Conservation (phyloP, 2,888 invertebrate genomes). For the Agriopis leucophaearia region DNA sequence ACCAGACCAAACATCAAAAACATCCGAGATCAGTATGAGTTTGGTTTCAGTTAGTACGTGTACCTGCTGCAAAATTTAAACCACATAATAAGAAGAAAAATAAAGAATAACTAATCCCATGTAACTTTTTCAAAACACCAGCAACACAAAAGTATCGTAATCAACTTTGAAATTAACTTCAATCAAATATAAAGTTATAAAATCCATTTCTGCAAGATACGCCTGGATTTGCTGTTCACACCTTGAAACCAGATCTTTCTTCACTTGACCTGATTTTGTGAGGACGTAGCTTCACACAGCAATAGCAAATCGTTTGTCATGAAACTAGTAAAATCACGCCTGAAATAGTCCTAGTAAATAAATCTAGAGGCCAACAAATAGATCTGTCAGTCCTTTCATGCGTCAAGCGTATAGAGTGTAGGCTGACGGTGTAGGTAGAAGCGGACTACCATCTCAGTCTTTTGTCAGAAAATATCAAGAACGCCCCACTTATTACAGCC, state of each 20-base stretch:
- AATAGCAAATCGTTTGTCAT: conserved; percentile 6
- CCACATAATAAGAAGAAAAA: too few relatives aligned
- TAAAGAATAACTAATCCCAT: too few relatives aligned
- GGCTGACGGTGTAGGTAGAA: not conserved
- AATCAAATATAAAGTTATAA: not conserved
- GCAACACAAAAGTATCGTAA: too few relatives aligned
- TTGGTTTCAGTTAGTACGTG: too few relatives aligned
- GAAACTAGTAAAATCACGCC: conserved; percentile 2
- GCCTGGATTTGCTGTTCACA: not conserved
- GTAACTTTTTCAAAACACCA: too few relatives aligned
- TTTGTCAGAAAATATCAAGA: not conserved
- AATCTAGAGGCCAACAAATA: conserved; percentile 12
- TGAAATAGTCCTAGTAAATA: conserved; percentile 4
- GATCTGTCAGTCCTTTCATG: conserved; percentile 10
- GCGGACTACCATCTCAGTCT: too few relatives aligned
- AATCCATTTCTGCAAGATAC: not conserved
- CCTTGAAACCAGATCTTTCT: conserved; percentile 13
- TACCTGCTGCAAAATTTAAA: too few relatives aligned
- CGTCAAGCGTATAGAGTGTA: conserved; percentile 5
- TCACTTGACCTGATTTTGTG: conserved; percentile 26
- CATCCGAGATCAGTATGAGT: too few relatives aligned
- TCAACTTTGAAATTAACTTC: too few relatives aligned
- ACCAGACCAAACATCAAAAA: too few relatives aligned
- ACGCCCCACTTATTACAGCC: not conserved
- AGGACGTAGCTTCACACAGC: not conserved